A percentile compares a stretch with the other conserved stretches of the same genome.
Conservation (phyloP, 2,888 invertebrate genomes). For the Agriopis aurantiaria region DNA sequence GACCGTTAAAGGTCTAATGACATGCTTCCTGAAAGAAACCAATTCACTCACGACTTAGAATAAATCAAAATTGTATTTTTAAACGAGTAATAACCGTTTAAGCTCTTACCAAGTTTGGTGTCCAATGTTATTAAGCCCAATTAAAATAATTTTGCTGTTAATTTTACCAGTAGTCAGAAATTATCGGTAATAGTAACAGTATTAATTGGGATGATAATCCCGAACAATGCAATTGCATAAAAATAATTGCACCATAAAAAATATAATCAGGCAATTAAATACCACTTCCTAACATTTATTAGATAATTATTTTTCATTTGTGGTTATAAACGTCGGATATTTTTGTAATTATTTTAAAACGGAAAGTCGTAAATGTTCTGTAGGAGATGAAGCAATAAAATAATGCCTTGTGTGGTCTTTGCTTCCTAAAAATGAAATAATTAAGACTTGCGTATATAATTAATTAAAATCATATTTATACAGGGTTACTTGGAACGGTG, state of each 20-base stretch:
- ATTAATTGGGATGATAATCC: not conserved
- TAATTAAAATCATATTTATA: too few species aligned
- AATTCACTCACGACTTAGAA: too few species aligned
- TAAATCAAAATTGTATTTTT: too few species aligned
- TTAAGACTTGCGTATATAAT: too few species aligned
- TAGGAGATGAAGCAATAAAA: constrained; percentile 23
- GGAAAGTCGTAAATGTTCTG: constrained; percentile 21
- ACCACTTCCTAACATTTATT: constrained; percentile 23
- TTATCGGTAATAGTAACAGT: constrained; percentile 4
- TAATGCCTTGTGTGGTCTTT: constrained; percentile 29
- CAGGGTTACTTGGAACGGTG: too few species aligned
- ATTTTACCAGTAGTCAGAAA: not conserved
- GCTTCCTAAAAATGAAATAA: too few species aligned
- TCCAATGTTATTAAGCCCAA: too few species aligned
- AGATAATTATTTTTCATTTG: constrained; percentile 31
- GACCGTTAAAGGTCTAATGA: too few species aligned
- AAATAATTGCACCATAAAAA: constrained; percentile 19
- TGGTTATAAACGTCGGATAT: constrained; percentile 21
- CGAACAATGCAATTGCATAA: constrained; percentile 11
- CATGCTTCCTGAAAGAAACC: too few species aligned
- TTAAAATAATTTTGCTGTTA: too few species aligned
- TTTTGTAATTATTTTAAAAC: constrained; percentile 22
- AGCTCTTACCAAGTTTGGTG: too few species aligned
- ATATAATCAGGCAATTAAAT: constrained; percentile 32
- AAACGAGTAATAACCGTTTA: too few species aligned